Evolutionary conservation across 1,140 invertebrate genomes (phyloP).

Genomic region (Drosophila insularis): DNA sequence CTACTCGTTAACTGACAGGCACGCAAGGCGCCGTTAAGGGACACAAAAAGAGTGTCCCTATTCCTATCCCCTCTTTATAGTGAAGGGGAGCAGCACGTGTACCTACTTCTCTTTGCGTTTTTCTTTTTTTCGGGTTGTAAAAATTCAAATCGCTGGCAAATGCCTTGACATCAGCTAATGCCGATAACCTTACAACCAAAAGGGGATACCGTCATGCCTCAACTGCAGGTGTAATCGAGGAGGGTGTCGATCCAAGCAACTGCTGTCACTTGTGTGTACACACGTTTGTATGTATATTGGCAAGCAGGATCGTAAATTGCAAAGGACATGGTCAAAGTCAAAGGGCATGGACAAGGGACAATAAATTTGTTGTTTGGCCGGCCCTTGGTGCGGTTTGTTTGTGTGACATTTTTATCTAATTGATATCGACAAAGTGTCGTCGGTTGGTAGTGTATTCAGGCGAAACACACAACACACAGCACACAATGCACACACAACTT

Average conservation of each 20-base stretch:
- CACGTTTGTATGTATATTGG: slow-evolving; percentile 28
- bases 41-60: slow-evolving; percentile 30
- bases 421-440: slow-evolving; percentile 55
- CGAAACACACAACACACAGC: too few relatives aligned
- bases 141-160: slow-evolving; percentile 71
- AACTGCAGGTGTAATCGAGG: slow-evolving; percentile 75
- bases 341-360: slow-evolving; percentile 30
- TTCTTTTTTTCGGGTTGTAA: slow-evolving; percentile 1
- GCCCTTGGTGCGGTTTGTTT: slow-evolving; percentile 71
- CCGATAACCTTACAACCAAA: slow-evolving; percentile 52
- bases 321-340: slow-evolving; percentile 39
- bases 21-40: slow-evolving; percentile 66
- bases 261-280: slow-evolving; percentile 48
- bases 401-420: slow-evolving; percentile 83
- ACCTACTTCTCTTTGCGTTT: slow-evolving; percentile 19
- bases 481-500: slow-evolving; percentile 24
- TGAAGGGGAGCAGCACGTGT: slow-evolving; percentile 49
- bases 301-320: slow-evolving; percentile 69
- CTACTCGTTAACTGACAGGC: slow-evolving; percentile 67
- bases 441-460: background rate
- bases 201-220: slow-evolving; percentile 27
- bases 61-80: slow-evolving; percentile 2
- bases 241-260: slow-evolving; percentile 70
- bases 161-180: slow-evolving; percentile 57
- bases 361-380: slow-evolving; percentile 59